These are phyloP conservation scores for Vulpes lagopus DNA, from an alignment of 2,113 vertebrate genomes.

Conservation along the genomic window DNA sequence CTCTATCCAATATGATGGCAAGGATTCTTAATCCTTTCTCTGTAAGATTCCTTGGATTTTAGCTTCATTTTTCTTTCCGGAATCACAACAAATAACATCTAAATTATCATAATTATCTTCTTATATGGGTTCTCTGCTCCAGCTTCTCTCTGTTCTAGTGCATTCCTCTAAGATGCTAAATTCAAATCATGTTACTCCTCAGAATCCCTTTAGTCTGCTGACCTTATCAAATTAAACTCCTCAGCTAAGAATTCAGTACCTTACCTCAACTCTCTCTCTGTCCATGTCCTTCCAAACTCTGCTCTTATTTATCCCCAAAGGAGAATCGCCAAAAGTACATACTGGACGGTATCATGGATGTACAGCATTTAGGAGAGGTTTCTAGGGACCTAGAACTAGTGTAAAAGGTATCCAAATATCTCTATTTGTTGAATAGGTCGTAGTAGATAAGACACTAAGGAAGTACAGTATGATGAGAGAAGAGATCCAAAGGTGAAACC, in stretches of 20 bases:
- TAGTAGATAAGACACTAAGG: not conserved
- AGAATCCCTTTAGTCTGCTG: not conserved
- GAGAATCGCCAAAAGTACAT: not conserved
- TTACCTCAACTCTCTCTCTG: not conserved
- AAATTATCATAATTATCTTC: constrained; percentile 19
- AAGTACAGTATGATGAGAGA: not conserved
- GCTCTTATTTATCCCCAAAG: not conserved
- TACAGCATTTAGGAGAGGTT: not conserved
- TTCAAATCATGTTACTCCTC: constrained; percentile 47
- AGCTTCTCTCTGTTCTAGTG: constrained; percentile 53
- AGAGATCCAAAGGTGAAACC: not conserved
- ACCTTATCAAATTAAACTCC: constrained; percentile 18
- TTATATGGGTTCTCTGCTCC: not conserved
- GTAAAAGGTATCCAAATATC: not conserved
- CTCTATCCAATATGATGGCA: not conserved
- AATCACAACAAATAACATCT: constrained; percentile 45
- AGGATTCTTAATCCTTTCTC: constrained; percentile 51
- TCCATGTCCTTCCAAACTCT: not conserved
- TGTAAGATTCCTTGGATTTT: constrained; percentile 7
- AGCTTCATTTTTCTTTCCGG: constrained; percentile 47
- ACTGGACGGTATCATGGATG: not conserved
- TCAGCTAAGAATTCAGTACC: not conserved
- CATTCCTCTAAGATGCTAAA: not conserved
- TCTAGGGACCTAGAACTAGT: not conserved
- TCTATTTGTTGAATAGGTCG: not conserved